phyloP scores from a whole-genome alignment of 1,140 invertebrate species.

The Drosophila kohkoa region DNA sequence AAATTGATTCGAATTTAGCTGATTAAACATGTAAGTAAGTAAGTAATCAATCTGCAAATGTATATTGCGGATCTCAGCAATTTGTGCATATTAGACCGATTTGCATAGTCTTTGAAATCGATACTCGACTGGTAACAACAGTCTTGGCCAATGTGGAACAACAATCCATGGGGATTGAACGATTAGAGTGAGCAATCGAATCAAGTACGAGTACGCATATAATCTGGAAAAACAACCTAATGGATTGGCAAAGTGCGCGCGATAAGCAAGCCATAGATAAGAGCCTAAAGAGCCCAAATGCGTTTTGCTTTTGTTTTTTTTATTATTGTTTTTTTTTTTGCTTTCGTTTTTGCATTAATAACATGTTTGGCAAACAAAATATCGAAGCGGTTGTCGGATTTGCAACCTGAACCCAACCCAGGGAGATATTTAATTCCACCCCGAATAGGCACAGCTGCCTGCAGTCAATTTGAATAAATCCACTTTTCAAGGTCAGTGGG shows the following conservation, averaged over 20 bases:
- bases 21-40: not conserved
- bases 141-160: constrained; percentile 41
- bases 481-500: constrained; percentile 84
- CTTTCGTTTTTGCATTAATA: constrained; percentile 23
- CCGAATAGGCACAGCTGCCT: constrained; percentile 64
- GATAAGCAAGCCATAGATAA: constrained; percentile 60
- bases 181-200: constrained; percentile 68
- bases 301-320: constrained; percentile 14
- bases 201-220: constrained; percentile 25
- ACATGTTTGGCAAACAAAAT: constrained; percentile 47
- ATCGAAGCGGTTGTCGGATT: constrained; percentile 35
- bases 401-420: constrained; percentile 59
- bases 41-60: not conserved
- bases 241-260: constrained; percentile 56
- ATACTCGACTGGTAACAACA: constrained; percentile 49
- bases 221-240: constrained; percentile 51
- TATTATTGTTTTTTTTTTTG: no score
- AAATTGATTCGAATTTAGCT: not conserved
- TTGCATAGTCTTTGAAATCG: constrained; percentile 62
- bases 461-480: constrained; percentile 70
- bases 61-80: constrained; percentile 21
- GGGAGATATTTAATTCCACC: constrained; percentile 45
- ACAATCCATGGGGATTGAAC: constrained; percentile 60
- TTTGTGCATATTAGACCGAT: constrained; percentile 48
- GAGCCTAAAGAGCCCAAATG: constrained; percentile 16